Evolutionary conservation across 2,888 invertebrate genomes (phyloP).

Genomic region (Arrhopalites spinosus): DNA sequence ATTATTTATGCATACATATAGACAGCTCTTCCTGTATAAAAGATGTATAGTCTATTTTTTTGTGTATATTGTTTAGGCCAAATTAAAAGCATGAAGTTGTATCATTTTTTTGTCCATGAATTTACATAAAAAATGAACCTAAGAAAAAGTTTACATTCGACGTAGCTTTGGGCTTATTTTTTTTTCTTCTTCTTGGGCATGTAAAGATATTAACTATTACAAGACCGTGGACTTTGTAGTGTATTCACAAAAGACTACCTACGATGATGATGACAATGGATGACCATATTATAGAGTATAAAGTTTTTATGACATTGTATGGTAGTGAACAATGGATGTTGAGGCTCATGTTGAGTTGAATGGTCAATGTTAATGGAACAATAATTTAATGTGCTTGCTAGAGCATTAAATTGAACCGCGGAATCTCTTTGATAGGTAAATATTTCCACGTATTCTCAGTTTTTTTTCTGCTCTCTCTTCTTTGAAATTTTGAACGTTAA

Average conservation of each 20-base stretch:
- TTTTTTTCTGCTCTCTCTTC: background rate
- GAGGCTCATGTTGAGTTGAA: constrained; percentile 25
- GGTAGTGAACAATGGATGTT: background rate
- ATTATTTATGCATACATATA: constrained; percentile 15
- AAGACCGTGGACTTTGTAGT: background rate
- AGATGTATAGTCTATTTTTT: background rate
- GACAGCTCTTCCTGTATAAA: background rate
- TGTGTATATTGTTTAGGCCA: constrained; percentile 6
- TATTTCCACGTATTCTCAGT: constrained; percentile 19
- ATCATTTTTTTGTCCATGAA: constrained; percentile 2
- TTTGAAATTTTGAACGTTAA: constrained; percentile 9
- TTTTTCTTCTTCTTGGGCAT: no score
- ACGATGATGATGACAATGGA: background rate
- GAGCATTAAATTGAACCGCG: constrained; percentile 29
- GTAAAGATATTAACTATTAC: background rate
- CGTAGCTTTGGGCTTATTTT: background rate
- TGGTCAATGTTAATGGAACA: constrained; percentile 34
- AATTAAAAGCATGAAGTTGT: background rate
- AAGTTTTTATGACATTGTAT: background rate
- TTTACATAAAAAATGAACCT: background rate
- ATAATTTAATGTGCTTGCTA: constrained; percentile 29
- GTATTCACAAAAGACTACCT: background rate
- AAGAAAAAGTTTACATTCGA: background rate
- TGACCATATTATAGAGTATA: background rate
- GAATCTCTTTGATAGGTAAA: constrained; percentile 26